Evolutionary conservation across 2,888 invertebrate genomes (phyloP), one percentile per base, ranked within the genome.

Genomic region (Trisateles emortualis): DNA sequence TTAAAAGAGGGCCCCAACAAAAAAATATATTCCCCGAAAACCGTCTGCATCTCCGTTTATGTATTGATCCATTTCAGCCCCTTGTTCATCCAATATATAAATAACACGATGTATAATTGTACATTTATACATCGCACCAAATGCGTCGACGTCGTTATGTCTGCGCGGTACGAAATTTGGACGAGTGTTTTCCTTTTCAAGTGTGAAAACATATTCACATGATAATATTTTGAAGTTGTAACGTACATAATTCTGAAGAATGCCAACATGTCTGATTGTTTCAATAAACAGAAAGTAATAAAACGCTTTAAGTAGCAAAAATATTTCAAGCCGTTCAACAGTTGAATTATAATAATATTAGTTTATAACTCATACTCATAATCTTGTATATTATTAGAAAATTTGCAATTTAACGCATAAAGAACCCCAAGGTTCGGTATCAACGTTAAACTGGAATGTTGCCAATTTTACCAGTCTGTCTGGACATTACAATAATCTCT

Each of bases 371-470:
- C n/a, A 57, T 62, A 56, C 65, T 48, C 58, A 71, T 74, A 72
- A 72, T 64, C 59, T 50, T 4, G 38, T 36, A 47, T 73, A 69
- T 72, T 75, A 68, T 69, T 68, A 68, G 64, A 68, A 63, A 71
- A 69, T 74, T 76, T 74, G 72, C 72, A 68, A 74, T 78, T 72
- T 74, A 65, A 73, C 72, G 54, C 66, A 61, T 73, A 66, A 71
- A 64, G 75, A 68, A 78, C 78, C 73, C 75, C 87, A 87, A 87
- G 87, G 87, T 82, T 82, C 76, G 66, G 71, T 74, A 77, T 62
- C 64, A 72, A 73, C 73, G 68, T 67, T 69, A 51, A 56, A 43
- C 76, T 86, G 88, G 87, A 78, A 8, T 3, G 1, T 14, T 39
- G 87, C 87, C 89, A 89, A 81, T 74, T 73, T 76, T 64, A 64